phyloP scores from a whole-genome alignment of 2,797 vertebrate species.

The Ispidina lecontei region DNA sequence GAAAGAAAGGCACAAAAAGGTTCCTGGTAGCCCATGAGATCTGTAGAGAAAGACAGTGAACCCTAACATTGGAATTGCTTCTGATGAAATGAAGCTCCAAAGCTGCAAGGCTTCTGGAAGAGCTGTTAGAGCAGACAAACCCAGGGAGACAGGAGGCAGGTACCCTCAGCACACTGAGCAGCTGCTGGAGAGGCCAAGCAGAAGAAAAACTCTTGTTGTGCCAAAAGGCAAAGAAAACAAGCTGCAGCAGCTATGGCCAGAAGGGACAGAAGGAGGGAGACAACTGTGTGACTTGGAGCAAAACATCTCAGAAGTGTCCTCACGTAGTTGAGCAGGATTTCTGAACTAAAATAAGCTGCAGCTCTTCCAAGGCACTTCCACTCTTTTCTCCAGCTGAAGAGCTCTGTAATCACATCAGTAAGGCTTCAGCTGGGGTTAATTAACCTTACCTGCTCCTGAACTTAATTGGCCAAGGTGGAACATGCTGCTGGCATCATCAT shows the following conservation, averaged over 20 bases:
- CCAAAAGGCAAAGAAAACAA: not conserved
- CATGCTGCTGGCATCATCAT: not conserved
- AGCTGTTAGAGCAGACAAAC: not conserved
- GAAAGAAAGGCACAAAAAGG: not conserved
- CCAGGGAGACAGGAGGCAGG: not conserved
- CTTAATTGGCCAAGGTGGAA: not conserved
- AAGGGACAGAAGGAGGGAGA: slow-evolving; percentile 4
- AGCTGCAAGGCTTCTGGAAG: not conserved
- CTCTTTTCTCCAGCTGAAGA: accelerated
- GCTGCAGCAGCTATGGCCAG: not conserved
- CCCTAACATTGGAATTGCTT: not conserved
- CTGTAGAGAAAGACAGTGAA: not conserved
- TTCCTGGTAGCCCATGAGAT: not conserved
- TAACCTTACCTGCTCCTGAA: not conserved
- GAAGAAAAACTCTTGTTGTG: not conserved
- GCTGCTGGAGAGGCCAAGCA: not conserved
- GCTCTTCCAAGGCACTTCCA: accelerated
- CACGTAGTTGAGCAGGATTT: not conserved
- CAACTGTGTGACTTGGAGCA: not conserved
- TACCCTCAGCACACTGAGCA: not conserved
- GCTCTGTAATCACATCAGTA: accelerated
- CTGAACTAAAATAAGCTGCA: not conserved
- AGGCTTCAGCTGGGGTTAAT: not conserved
- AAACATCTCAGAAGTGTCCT: not conserved
- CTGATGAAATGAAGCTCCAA: not conserved